phyloP scores from a whole-genome alignment of 2,797 vertebrate species.

The Characodon lateralis region DNA sequence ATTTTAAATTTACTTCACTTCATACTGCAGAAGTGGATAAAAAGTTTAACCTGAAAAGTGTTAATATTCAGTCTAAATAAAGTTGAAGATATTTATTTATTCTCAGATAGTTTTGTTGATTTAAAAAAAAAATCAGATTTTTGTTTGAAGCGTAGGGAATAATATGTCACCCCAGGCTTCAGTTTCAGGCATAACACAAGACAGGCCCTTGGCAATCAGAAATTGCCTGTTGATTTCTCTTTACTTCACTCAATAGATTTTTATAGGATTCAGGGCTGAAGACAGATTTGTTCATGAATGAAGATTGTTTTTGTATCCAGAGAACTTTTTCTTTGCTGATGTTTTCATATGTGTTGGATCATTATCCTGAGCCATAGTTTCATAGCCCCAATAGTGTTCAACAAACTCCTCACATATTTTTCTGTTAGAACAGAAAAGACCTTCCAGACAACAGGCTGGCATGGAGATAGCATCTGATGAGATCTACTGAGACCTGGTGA shows the following conservation, averaged over 20 bases:
- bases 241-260: background rate
- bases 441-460: background rate
- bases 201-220: background rate
- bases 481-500: too few relatives aligned
- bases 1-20: conserved; percentile 28
- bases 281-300: background rate
- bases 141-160: background rate
- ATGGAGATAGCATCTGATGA: background rate
- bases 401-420: background rate
- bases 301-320: background rate
- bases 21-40: conserved; percentile 17
- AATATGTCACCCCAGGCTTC: background rate
- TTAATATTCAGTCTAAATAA: background rate
- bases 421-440: background rate
- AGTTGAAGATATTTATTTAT: background rate
- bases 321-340: background rate
- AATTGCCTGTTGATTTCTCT: background rate
- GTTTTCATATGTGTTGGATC: background rate
- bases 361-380: background rate
- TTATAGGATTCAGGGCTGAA: background rate
- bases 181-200: background rate
- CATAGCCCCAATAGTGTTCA: background rate
- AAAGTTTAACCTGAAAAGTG: conserved; percentile 2
- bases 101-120: background rate
- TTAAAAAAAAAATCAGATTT: background rate